Base-by-base conservation (phyloP, 2,113 vertebrate species). In the Atlantisia rogersi region DNA sequence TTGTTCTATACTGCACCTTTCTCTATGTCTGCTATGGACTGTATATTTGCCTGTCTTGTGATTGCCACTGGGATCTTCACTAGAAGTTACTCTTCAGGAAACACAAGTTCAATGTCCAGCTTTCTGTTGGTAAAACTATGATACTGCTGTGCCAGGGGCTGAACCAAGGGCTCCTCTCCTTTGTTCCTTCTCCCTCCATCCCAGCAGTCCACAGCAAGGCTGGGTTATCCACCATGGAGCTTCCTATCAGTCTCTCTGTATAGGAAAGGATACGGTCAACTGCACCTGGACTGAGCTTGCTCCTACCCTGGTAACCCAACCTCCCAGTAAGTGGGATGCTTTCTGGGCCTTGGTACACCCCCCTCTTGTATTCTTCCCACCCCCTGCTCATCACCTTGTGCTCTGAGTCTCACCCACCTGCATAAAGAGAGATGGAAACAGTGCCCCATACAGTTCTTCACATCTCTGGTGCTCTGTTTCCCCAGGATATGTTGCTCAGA, bases 381-480 rank as follows among this genome's bases (percentile, higher is more conserved):
- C 4, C 15, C 31, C 15, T 0, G 0, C 25, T 53, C 22, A 68
- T 15, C 15, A 28, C 15, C 14, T 60, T 35, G 10, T 16, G 52
- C 1, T 1, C 40, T 58, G 35, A 44, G 32, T 58, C 25, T 31
- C 32, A 67, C 5, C 11, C 42, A 32, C 8, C 63, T 31, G 62
- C 0, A 0, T 35, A 58, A 60, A 16, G 21, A 55, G 15, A 79
- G 17, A 26, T 4, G 15, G 55, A 67, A 15, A 13, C 6, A 3
- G 12, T 75, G 15, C 9, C 31, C 29, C 39, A 39, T 15, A 28
- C 75, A 40, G n/a, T 39, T 62, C 37, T 28, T 16, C 50, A 26
- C 31, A 42, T 68, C 44, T 64, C 53, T 56, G 53, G 58, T 42
- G 56, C 42, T 74, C 20, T 44, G 9, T 73, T 82, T 82, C 58